Evolutionary conservation across 2,888 invertebrate genomes (phyloP), one percentile per base, ranked within the genome.

Genomic region (Trachelus tabidus): DNA sequence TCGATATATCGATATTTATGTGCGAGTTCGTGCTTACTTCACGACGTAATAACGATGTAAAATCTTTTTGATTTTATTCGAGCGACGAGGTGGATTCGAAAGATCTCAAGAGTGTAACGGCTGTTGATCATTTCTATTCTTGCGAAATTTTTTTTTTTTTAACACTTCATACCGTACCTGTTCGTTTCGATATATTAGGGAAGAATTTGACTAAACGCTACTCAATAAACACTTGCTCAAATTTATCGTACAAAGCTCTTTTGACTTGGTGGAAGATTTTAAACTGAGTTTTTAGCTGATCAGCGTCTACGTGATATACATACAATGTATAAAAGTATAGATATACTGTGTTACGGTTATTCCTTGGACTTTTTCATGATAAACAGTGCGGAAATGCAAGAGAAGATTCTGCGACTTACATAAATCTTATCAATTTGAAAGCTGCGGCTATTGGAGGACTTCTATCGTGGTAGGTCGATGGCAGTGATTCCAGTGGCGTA

Each of bases 381-480:
- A 56, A 23, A 2, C 23, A 23, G 9, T 56, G 23, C 15, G 56
- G 56, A 56, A 56, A 9, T 56, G 23, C 23, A 56, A 9, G 56
- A 9, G 23, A 56, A 23, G 56, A 56, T 9, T 23, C 9, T 56
- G 23, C 9, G 23, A 79, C 87, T 86, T 84, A 91, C 91, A 91
- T 86, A 83, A 91, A 91, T 85, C 87, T 88, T 77, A 91, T 89
- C 80, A 89, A 81, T 77, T 87, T 88, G 75, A 89, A 87, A 76
- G 86, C 83, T 37, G 85, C 84, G n/a, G 85, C 82, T 73, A 85
- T 79, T 68, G 88, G 84, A 81, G 86, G 83, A 73, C 79, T 83
- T 83, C 88, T 85, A 77, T 90, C 90, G 78, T 91, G 91, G 85
- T 87, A 90, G 74, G 76, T 79, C 3, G 85, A 84, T 75, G 90